A percentile compares a stretch with the other conserved stretches of the same genome.
These are phyloP conservation scores for Eumacrocentrus americanus DNA, from an alignment of 2,888 invertebrate species.

Conservation along the genomic window DNA sequence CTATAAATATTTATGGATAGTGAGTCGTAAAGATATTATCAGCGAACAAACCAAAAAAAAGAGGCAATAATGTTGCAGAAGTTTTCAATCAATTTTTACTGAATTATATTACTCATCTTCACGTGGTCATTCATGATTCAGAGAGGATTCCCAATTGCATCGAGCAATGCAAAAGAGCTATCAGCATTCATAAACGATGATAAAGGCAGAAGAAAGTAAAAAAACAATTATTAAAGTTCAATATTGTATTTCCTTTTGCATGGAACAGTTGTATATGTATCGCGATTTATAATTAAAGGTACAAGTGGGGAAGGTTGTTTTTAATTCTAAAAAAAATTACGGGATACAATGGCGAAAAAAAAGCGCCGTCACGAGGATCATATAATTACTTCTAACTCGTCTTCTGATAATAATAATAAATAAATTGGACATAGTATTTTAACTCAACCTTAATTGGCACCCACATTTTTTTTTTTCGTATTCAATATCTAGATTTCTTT, in stretches of 20 bases:
- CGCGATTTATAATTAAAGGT: not conserved
- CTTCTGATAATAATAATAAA: slow-evolving; percentile 7
- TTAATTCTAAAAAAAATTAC: not conserved
- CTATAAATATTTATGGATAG: slow-evolving; percentile 13
- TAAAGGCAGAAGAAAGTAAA: not conserved
- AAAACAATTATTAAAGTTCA: not conserved
- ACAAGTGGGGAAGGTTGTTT: not conserved
- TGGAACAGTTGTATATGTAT: not conserved
- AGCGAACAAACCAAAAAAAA: too few species aligned
- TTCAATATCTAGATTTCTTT: slow-evolving; percentile 15
- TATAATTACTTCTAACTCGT: not conserved
- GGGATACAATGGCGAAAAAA: not conserved
- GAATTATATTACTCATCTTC: too few species aligned
- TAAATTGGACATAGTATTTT: slow-evolving; percentile 15
- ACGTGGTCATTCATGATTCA: too few species aligned
- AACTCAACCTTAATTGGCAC: slow-evolving; percentile 18
- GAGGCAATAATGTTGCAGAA: too few species aligned
- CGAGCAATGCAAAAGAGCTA: too few species aligned
- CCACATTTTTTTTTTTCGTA: slow-evolving; percentile 16
- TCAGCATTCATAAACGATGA: too few species aligned
- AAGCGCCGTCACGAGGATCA: not conserved
- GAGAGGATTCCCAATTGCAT: too few species aligned
- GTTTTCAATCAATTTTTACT: too few species aligned
- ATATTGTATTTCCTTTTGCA: not conserved
- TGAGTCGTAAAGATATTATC: slow-evolving; percentile 5